A percentile compares a stretch with the other conserved stretches of the same genome.
Conservation (phyloP, 92 coral and sea anemone species). For the Muricea muricata region DNA sequence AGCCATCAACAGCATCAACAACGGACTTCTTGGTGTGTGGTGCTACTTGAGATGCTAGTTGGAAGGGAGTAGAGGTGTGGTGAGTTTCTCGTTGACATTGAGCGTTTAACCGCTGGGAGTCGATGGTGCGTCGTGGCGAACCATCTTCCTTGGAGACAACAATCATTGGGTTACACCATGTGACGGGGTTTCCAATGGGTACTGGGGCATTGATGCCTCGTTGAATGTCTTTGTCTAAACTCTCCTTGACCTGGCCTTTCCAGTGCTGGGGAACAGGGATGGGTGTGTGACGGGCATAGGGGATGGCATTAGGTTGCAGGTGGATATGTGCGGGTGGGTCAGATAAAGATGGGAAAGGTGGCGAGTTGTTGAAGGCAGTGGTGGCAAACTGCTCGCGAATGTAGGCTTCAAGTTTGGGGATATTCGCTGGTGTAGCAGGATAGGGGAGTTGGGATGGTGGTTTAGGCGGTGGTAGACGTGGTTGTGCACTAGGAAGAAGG, state of each 20-base stretch:
- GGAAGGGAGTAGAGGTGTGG: constrained; percentile 22
- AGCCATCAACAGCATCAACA: constrained; percentile 8
- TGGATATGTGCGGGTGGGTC: constrained; percentile 25
- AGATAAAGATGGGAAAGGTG: constrained; percentile 29
- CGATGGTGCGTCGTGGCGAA: constrained; percentile 27
- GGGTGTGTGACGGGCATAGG: constrained; percentile 27
- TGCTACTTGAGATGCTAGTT: constrained; percentile 19
- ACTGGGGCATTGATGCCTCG: constrained; percentile 7
- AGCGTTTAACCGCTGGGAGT: constrained; percentile 18
- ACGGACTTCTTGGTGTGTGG: constrained; percentile 30
- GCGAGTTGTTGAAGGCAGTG: constrained; percentile 24
- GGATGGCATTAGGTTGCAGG: background rate
- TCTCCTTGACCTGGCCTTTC: background rate
- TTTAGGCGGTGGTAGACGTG: constrained; percentile 13
- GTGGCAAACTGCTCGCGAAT: constrained; percentile 11
- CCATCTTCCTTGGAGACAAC: constrained; percentile 10
- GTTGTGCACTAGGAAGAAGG: background rate
- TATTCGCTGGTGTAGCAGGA: constrained; percentile 17
- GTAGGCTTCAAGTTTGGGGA: constrained; percentile 31
- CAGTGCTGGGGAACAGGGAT: constrained; percentile 33
- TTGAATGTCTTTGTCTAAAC: background rate
- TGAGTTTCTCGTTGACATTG: constrained; percentile 14
- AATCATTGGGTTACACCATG: constrained; percentile 16
- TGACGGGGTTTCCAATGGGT: background rate
- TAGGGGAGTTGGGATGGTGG: constrained; percentile 22